Evolutionary conservation across 1,140 invertebrate genomes (phyloP), one percentile per base, ranked within the genome.

Genomic region (Maconellicoccus hirsutus): DNA sequence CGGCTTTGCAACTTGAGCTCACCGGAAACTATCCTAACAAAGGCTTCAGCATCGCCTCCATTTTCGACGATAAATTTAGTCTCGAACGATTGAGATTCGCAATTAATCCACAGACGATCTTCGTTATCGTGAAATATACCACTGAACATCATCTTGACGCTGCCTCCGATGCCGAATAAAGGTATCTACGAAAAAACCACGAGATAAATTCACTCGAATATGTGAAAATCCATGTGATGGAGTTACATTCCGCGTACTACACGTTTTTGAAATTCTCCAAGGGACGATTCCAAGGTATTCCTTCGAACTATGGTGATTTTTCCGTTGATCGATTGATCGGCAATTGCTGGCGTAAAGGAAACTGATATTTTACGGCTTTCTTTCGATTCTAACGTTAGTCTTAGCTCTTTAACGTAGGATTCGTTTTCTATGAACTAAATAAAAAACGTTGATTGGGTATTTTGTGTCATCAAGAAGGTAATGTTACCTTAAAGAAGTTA

Each of bases 401-500:
- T 66, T 4, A 66, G 19, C 10, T 66, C 61, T 66, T 26, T 23
- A 6, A 66, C 22, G 22, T 12, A 66, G 1, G 61, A 66, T 66
- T 66, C 25, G 22, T 66, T 66, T 16, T 66, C 61, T 4, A 66
- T 22, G 61, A 66, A 66, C 61, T 66, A 22, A 66, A 23, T 25
- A 25, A 66, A 66, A 19, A 66, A 7, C 4, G n/a, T n/a, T n/a
- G n/a, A n/a, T n/a, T n/a, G n/a, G n/a, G n/a, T n/a, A 42, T 10
- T 10, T n/a, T n/a, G n/a, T n/a, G n/a, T n/a, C n/a, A n/a, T 16
- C 7, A 22, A 22, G 22, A n/a, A n/a, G n/a, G n/a, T n/a, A n/a
- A n/a, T n/a, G n/a, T n/a, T 72, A 72, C 72, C 19, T 70, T 70
- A 66, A 66, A 72, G 22, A 70, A 70, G 22, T 70, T 70, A 22